Base-by-base conservation (phyloP, 2,888 invertebrate genomes). In the Agrotis exclamationis region DNA sequence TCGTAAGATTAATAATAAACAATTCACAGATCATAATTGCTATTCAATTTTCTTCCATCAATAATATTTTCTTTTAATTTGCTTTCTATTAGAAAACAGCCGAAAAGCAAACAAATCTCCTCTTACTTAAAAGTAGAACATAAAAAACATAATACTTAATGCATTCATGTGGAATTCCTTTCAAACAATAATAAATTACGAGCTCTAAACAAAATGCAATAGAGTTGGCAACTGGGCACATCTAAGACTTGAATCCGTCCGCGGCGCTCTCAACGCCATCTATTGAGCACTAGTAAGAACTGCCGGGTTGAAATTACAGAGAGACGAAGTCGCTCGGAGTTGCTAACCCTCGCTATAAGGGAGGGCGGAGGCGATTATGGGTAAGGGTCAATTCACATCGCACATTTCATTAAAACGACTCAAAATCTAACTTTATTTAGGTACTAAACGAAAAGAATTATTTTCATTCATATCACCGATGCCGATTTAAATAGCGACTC, bases 191-290 rank as follows among this genome's bases (percentile, higher is more conserved):
- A 60, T 62, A 70, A 71, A 24, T 24, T 20, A 63, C 13, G 6
- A 48, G 13, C 24, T 22, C 33, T n/a, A 50, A 63, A 28, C 24
- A 50, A 63, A 70, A 58, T 20, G 1, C 14, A 50, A n/a, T 63
- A 76, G 33, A 47, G 50, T 57, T 28, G 3, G n/a, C 58, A 33
- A 28, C n/a, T n/a, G n/a, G 33, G 18, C 33, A 24, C 33, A 24
- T 24, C 24, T 53, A 24, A 6, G 47, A 16, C n/a, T 20, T 22
- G 18, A 66, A 24, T 22, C 60, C 18, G 4, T 33, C 20, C 57
- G 20, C 50, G 53, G 53, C 22, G 28, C 48, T 33, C 11, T 7
- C 58, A 69, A n/a, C 74, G 77, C 77, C 79, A 78, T 78, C 77
- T 78, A 44, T 79, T 9, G 62, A 7, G 9, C 57, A 16, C 50